These are phyloP conservation scores for Neodiprion lecontei DNA, from an alignment of 1,140 invertebrate species.

Conservation along the genomic window DNA sequence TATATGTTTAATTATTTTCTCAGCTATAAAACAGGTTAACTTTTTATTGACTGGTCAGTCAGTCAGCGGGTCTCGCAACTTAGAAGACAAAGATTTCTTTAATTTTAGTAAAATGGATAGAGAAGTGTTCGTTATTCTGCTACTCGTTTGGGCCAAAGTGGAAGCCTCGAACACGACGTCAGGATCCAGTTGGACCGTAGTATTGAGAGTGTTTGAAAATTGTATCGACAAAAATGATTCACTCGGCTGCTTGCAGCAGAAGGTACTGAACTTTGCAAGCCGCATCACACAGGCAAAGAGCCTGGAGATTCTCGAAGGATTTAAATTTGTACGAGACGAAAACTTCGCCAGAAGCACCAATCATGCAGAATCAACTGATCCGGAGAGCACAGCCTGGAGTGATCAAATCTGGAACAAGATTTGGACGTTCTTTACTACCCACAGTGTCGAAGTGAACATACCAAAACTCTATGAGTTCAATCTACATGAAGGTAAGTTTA, in stretches of 20 bases:
- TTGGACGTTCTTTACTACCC: conserved; percentile 66
- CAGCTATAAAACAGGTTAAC: neutral
- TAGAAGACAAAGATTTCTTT: neutral
- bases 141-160: neutral
- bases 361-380: neutral
- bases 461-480: conserved; percentile 51
- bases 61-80: neutral
- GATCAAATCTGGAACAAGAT: conserved; percentile 53
- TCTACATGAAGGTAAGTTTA: conserved; percentile 21
- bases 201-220: conserved; percentile 3
- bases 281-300: neutral
- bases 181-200: neutral
- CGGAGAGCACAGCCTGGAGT: neutral
- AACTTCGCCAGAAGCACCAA: neutral
- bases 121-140: neutral
- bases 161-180: conserved; percentile 1
- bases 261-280: conserved; percentile 4
- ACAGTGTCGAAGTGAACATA: conserved; percentile 67
- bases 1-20: neutral
- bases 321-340: neutral
- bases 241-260: conserved; percentile 15
- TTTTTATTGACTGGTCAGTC: neutral
- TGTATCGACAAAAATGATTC: neutral
- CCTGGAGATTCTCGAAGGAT: conserved; percentile 2
- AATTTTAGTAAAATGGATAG: neutral